Percentiles rank a stretch among this genome's conserved stretches.
Evolutionary conservation across 2,113 vertebrate species (phyloP).

Genomic region (Chlorocebus sabaeus): DNA sequence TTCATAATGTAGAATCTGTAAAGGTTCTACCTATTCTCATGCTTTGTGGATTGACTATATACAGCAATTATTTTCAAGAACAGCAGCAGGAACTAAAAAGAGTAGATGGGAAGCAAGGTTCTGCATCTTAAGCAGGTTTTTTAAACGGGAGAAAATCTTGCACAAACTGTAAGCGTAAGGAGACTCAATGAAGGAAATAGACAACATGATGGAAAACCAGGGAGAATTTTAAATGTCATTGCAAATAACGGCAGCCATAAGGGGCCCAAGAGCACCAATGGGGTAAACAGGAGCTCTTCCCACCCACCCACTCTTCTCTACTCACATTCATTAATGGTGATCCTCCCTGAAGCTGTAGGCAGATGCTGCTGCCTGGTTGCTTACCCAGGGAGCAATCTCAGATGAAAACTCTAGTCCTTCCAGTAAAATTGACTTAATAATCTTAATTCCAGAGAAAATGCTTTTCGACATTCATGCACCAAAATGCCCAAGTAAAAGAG

Average conservation of each 20-base stretch:
- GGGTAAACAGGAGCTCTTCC: not conserved
- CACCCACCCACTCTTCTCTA: not conserved
- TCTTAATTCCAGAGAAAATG: slow-evolving; percentile 9
- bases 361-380: not conserved
- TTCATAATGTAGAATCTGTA: slow-evolving; percentile 50
- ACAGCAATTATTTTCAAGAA: slow-evolving; percentile 53
- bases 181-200: not conserved
- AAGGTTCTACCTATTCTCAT: slow-evolving; percentile 28
- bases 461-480: not conserved
- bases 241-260: slow-evolving; percentile 11
- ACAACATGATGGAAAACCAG: not conserved
- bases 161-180: not conserved
- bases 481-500: not conserved
- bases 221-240: slow-evolving; percentile 56
- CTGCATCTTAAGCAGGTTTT: slow-evolving; percentile 53
- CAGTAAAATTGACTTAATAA: not conserved
- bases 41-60: slow-evolving; percentile 34
- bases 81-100: slow-evolving; percentile 46
- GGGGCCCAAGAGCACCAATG: not conserved
- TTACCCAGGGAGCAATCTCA: not conserved
- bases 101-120: not conserved
- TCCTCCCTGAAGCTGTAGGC: not conserved
- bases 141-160: not conserved
- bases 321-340: slow-evolving; percentile 43
- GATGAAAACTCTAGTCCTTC: not conserved